Evolutionary conservation across 2,888 invertebrate genomes (phyloP).

Genomic region (Dastarcus helophoroides): DNA sequence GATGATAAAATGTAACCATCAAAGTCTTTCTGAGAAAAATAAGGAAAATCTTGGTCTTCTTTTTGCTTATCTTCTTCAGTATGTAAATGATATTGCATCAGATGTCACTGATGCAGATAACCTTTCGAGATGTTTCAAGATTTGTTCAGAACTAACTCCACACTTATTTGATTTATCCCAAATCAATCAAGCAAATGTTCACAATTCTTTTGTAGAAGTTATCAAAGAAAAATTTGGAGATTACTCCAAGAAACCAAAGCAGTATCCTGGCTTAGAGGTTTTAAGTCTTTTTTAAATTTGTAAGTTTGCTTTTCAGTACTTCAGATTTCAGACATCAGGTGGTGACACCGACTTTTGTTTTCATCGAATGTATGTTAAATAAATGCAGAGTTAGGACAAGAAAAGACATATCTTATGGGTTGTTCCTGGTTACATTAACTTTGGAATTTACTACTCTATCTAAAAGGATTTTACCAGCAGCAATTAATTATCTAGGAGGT

Average conservation of each 20-base stretch:
- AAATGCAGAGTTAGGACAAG: slow-evolving; percentile 50
- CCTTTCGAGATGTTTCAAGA: slow-evolving; percentile 45
- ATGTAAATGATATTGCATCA: slow-evolving; percentile 56
- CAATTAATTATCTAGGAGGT: slow-evolving; percentile 67
- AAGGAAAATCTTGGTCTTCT: slow-evolving; percentile 63
- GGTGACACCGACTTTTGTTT: slow-evolving; percentile 72
- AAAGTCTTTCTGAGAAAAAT: slow-evolving; percentile 65
- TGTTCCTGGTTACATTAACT: slow-evolving; percentile 61
- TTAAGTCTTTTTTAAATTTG: slow-evolving; percentile 72
- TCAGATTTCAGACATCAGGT: slow-evolving; percentile 85
- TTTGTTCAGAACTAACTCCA: slow-evolving; percentile 44
- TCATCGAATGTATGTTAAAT: slow-evolving; percentile 70
- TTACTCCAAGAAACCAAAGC: slow-evolving; percentile 47
- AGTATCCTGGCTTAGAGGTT: slow-evolving; percentile 55
- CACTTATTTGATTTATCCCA: slow-evolving; percentile 59
- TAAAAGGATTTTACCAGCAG: slow-evolving; percentile 71
- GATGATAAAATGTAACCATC: slow-evolving; percentile 81
- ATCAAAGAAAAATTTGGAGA: slow-evolving; percentile 60
- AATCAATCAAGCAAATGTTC: slow-evolving; percentile 55
- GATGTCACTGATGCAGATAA: slow-evolving; percentile 29
- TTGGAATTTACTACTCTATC: slow-evolving; percentile 69
- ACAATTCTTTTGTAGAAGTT: slow-evolving; percentile 53
- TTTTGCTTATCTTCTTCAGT: slow-evolving; percentile 66
- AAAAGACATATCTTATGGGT: slow-evolving; percentile 61
- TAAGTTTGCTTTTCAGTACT: slow-evolving; percentile 72